phyloP scores from a whole-genome alignment of 2,113 vertebrate genomes.

The Lates calcarifer region DNA sequence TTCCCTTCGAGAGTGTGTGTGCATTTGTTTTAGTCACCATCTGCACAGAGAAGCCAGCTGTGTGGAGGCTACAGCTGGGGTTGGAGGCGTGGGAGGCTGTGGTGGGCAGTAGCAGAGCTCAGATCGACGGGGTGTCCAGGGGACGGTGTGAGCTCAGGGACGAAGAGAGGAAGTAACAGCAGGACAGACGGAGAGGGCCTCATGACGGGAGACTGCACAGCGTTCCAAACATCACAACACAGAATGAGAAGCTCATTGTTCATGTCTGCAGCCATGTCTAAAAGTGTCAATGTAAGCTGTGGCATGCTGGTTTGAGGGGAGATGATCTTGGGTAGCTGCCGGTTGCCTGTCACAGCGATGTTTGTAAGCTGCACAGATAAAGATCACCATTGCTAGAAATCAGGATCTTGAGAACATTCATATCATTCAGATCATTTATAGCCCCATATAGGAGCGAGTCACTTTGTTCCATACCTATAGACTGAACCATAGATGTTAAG shows the following conservation, averaged over 20 bases:
- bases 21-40: constrained; percentile 64
- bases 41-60: constrained; percentile 68
- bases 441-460: not conserved
- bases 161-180: not conserved
- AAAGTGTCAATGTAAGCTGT: constrained; percentile 16
- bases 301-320: constrained; percentile 16
- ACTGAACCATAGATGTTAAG: constrained; percentile 20
- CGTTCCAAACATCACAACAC: constrained; percentile 21
- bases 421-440: too few relatives aligned
- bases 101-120: constrained; percentile 11
- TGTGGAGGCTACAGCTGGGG: constrained; percentile 50
- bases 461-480: not conserved
- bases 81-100: constrained; percentile 16
- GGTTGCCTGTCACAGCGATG: not conserved
- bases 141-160: constrained; percentile 43
- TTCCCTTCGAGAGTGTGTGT: constrained; percentile 23
- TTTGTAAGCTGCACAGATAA: not conserved
- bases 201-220: constrained; percentile 6
- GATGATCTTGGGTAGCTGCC: not conserved
- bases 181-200: constrained; percentile 4
- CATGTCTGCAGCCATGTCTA: constrained; percentile 8
- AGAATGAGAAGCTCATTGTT: not conserved
- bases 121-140: constrained; percentile 46
- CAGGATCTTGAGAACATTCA: not conserved
- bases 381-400: not conserved